Evolutionary conservation across 2,113 vertebrate species (phyloP).

Genomic region (Halcyon malimbica): DNA sequence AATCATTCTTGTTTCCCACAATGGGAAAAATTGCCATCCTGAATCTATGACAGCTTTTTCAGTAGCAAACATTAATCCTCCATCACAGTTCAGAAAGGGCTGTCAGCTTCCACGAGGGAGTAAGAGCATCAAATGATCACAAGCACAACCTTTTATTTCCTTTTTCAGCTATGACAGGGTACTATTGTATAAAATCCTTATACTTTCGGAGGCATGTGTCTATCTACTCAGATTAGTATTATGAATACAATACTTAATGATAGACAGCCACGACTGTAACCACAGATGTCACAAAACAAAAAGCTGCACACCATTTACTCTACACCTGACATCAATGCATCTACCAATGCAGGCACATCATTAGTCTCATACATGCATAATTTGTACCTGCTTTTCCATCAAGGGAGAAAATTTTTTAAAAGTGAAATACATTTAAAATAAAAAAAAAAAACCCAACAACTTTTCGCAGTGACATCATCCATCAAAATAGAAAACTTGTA

Average conservation of each 20-base stretch:
- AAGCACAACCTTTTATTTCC: neutral
- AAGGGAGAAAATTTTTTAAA: neutral
- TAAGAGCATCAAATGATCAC: neutral
- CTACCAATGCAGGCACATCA: neutral
- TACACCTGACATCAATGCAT: neutral
- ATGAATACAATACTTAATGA: neutral
- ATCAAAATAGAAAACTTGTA: neutral
- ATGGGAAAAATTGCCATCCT: neutral
- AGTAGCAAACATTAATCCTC: neutral
- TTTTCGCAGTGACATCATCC: neutral
- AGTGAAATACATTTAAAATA: too few relatives aligned
- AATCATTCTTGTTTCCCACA: neutral
- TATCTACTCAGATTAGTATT: neutral
- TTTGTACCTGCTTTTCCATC: neutral
- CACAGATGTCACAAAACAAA: neutral
- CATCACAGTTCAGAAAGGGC: neutral
- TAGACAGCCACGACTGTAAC: neutral
- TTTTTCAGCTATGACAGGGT: neutral
- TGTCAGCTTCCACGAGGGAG: neutral
- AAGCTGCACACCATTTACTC: neutral
- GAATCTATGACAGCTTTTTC: neutral
- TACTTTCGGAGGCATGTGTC: neutral
- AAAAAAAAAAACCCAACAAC: neutral
- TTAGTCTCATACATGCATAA: neutral
- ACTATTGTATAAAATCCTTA: neutral